A percentile compares a stretch with the other conserved stretches of the same genome.
These are phyloP conservation scores for Graphium colonna DNA, from an alignment of 2,888 invertebrate species.

Conservation along the genomic window DNA sequence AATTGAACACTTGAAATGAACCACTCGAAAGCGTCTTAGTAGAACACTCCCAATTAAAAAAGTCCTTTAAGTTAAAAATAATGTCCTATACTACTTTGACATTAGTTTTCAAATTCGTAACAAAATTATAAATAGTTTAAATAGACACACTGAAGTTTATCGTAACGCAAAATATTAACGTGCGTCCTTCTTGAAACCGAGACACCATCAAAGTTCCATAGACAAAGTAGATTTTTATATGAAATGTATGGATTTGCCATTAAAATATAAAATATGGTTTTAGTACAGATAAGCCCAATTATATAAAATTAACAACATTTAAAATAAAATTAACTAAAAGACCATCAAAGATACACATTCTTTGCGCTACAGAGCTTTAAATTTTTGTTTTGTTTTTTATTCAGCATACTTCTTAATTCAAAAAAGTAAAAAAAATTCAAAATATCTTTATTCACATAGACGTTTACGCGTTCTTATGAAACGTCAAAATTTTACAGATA, in stretches of 20 bases:
- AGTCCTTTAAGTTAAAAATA: constrained; percentile 3
- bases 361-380: no score
- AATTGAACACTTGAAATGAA: constrained; percentile 55
- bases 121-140: constrained; percentile 30
- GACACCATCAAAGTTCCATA: constrained; percentile 41
- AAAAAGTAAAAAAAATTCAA: no score
- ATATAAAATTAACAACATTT: no score
- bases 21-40: constrained; percentile 39
- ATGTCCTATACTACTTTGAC: not conserved
- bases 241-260: constrained; percentile 50
- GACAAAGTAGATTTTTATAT: constrained; percentile 41
- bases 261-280: constrained; percentile 25
- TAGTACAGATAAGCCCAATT: not conserved
- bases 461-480: no score
- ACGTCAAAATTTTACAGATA: no score
- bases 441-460: no score
- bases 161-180: constrained; percentile 41
- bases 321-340: no score
- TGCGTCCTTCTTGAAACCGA: constrained; percentile 45
- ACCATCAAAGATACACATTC: no score
- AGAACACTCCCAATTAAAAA: constrained; percentile 12
- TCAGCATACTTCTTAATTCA: no score
- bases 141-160: constrained; percentile 35
- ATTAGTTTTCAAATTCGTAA: not conserved
- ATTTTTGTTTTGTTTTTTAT: no score